Evolutionary conservation across 2,113 vertebrate genomes (phyloP), one percentile per base, ranked within the genome.

Genomic region (Himantopus leucocephalus): DNA sequence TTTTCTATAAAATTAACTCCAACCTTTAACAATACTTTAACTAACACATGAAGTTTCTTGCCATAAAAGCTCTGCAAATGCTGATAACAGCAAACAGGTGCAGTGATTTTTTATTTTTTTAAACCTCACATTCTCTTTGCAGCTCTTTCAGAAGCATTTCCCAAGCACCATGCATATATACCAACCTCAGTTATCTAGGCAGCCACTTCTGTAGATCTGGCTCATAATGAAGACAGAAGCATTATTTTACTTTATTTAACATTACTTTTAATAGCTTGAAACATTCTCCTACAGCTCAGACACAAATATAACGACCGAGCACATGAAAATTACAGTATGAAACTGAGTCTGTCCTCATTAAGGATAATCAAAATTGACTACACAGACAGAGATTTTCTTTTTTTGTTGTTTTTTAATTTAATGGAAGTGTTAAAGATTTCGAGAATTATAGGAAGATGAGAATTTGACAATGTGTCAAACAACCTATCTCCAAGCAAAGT

Each of bases 171-270:
- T 3, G 21, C 24, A 23, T 47, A 63, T 26, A 43, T 9, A 91
- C 14, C 32, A 86, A 41, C 6, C 32, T 77, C 64, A 55, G 29
- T 66, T 58, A 88, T 71, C 52, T 24, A 88, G 34, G 39, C 50
- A 80, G 85, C 27, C 56, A 45, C 14, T 88, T 81, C 12, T 67
- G 47, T 41, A 53, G 63, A 60, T 77, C 43, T 85, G 68, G 35
- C 58, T 90, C 52, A 63, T 70, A 95, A 83, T 43, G 37, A 90
- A 88, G 72, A 72, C 9, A 47, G 77, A 12, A 89, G 35, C 48
- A 78, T 77, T 91, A 91, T 93, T 95, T 85, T 73, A 62, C 70
- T 91, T 87, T 71, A 88, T 80, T 95, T 92, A 88, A 92, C 41
- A 58, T 53, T 79, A 64, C 60, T 88, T 84, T 84, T 91, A 94